Percentiles rank a stretch among this genome's conserved stretches.
These are phyloP conservation scores for Discoglossus pictus DNA, from an alignment of 2,797 vertebrate genomes.

Conservation along the genomic window DNA sequence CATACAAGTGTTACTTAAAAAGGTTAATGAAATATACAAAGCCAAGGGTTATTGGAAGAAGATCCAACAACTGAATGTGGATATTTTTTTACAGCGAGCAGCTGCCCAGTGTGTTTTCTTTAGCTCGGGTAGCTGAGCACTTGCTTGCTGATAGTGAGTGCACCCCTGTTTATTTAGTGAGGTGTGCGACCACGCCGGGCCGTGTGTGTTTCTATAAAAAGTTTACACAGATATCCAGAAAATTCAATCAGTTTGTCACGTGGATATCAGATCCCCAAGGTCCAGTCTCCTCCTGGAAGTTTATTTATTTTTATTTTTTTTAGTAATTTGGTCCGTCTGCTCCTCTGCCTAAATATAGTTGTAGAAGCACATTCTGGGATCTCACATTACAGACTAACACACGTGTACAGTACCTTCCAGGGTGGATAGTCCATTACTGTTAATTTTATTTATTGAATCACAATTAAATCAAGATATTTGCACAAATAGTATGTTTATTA, in stretches of 20 bases:
- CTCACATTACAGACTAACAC: constrained; percentile 68
- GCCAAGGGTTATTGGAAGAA: constrained; percentile 43
- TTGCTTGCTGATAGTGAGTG: constrained; percentile 48
- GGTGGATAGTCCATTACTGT: constrained; percentile 55
- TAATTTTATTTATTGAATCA: background rate
- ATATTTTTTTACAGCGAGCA: constrained; percentile 15
- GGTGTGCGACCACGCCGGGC: constrained; percentile 44
- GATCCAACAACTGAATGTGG: constrained; percentile 13
- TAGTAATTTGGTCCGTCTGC: constrained; percentile 68
- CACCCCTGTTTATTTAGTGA: constrained; percentile 46
- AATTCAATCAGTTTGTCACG: constrained; percentile 57
- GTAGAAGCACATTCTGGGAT: constrained; percentile 66
- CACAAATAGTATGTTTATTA: too few relatives aligned
- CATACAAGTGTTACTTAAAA: background rate
- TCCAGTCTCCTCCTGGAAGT: constrained; percentile 64
- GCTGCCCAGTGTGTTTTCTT: constrained; percentile 38
- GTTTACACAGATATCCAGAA: constrained; percentile 55
- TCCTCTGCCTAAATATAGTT: constrained; percentile 72
- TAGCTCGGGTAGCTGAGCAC: constrained; percentile 37
- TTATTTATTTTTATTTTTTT: constrained; percentile 64
- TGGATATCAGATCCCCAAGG: constrained; percentile 58
- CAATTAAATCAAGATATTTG: too few relatives aligned
- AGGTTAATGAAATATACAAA: constrained; percentile 1
- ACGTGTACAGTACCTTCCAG: constrained; percentile 60
- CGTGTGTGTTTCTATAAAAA: constrained; percentile 56